phyloP scores from a whole-genome alignment of 2,888 invertebrate genomes.

The Sussaba pulchella region DNA sequence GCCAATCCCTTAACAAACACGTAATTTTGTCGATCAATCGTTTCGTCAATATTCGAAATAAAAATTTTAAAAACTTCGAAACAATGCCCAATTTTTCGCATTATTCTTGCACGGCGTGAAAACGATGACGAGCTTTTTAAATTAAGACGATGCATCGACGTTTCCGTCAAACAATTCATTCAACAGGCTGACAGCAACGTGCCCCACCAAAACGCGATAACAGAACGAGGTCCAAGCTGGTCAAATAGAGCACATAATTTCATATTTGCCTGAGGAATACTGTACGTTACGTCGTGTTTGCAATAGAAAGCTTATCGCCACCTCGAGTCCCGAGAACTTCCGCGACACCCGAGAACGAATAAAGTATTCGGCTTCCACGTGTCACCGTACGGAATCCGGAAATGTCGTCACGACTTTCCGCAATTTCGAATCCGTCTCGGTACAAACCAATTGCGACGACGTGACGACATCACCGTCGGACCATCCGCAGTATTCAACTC shows the following conservation, averaged over 20 bases:
- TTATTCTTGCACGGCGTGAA: too few species aligned
- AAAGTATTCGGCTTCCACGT: slow-evolving; percentile 1
- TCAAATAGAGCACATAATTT: slow-evolving; percentile 39
- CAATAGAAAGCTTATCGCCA: slow-evolving; percentile 13
- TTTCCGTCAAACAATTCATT: neutral
- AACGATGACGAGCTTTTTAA: neutral
- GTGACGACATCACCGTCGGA: neutral
- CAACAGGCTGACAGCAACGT: neutral
- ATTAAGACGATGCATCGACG: too few species aligned
- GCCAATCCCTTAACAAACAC: too few species aligned
- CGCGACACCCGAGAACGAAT: neutral
- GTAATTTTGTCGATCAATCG: too few species aligned
- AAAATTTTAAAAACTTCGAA: too few species aligned
- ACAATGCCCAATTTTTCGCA: too few species aligned
- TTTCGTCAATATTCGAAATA: too few species aligned
- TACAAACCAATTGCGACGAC: neutral
- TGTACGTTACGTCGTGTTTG: slow-evolving; percentile 1
- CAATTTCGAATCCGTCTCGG: neutral
- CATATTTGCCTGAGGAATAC: slow-evolving; percentile 36
- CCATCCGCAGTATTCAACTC: neutral
- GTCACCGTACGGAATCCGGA: neutral
- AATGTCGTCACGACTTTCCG: neutral
- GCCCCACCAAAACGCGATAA: neutral
- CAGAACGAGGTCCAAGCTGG: neutral
- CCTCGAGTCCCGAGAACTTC: slow-evolving; percentile 32